Evolutionary conservation across 2,888 invertebrate species (phyloP).

Genomic region (Girardia tigrina): DNA sequence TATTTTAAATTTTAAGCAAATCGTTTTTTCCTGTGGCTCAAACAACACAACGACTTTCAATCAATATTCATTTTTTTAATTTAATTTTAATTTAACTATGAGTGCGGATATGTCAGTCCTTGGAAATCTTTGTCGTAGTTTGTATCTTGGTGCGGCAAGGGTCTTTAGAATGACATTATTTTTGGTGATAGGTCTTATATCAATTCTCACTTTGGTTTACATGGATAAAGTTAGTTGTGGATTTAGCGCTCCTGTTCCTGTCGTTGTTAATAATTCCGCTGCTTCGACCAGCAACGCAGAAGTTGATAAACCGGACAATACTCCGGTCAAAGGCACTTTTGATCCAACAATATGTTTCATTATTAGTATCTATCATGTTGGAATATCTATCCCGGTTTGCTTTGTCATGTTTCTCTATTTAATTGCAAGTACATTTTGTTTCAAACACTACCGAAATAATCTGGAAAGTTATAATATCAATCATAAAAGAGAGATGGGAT

Average conservation of each 20-base stretch:
- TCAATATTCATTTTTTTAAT: background rate
- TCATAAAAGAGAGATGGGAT: background rate
- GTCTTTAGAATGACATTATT: background rate
- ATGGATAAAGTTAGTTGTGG: background rate
- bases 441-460: background rate
- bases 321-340: background rate
- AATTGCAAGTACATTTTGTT: background rate
- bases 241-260: background rate
- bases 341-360: background rate
- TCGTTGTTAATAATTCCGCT: background rate
- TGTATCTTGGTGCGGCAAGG: background rate
- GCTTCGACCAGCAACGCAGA: background rate
- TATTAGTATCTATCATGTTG: background rate
- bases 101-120: slow-evolving; percentile 5
- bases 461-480: background rate
- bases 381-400: background rate
- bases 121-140: background rate
- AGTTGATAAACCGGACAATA: background rate
- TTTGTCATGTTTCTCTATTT: background rate
- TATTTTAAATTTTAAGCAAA: too few species aligned
- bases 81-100: background rate
- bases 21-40: too few species aligned
- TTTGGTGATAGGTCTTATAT: background rate
- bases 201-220: background rate
- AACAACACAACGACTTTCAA: too few species aligned